phyloP scores from a whole-genome alignment of 2,113 vertebrate species.

The Callocephalon fimbriatum region DNA sequence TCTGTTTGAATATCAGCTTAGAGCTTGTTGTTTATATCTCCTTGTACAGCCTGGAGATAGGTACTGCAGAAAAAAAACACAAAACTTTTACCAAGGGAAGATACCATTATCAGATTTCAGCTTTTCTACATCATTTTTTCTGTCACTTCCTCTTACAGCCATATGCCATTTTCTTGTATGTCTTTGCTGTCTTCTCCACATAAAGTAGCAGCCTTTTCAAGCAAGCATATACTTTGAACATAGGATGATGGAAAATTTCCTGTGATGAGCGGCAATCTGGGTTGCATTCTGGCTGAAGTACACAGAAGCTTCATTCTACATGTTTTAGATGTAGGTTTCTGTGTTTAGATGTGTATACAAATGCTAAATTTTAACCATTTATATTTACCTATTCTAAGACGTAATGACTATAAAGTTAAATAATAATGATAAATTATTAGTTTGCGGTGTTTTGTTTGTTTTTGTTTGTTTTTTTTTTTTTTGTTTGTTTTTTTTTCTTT shows the following conservation, averaged over 20 bases:
- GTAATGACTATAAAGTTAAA: not conserved
- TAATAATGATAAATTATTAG: not conserved
- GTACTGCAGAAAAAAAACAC: not conserved
- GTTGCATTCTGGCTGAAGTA: not conserved
- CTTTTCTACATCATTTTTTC: not conserved
- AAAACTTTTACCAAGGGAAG: not conserved
- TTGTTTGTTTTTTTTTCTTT: no score
- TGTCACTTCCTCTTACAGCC: accelerated
- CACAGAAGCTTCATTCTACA: not conserved
- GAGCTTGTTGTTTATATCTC: not conserved
- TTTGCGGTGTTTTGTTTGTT: not conserved
- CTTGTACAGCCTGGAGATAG: not conserved
- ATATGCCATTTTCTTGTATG: not conserved
- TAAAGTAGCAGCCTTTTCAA: not conserved
- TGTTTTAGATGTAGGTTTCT: not conserved
- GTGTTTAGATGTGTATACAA: not conserved
- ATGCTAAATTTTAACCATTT: not conserved
- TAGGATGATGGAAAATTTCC: not conserved
- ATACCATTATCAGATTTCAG: not conserved
- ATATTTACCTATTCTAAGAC: not conserved
- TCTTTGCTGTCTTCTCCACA: not conserved
- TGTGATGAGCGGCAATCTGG: not conserved
- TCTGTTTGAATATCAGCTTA: not conserved
- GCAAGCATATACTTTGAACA: not conserved
- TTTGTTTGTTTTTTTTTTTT: no score